Evolutionary conservation across 2,113 vertebrate genomes (phyloP).

Genomic region (Perognathus longimembris): DNA sequence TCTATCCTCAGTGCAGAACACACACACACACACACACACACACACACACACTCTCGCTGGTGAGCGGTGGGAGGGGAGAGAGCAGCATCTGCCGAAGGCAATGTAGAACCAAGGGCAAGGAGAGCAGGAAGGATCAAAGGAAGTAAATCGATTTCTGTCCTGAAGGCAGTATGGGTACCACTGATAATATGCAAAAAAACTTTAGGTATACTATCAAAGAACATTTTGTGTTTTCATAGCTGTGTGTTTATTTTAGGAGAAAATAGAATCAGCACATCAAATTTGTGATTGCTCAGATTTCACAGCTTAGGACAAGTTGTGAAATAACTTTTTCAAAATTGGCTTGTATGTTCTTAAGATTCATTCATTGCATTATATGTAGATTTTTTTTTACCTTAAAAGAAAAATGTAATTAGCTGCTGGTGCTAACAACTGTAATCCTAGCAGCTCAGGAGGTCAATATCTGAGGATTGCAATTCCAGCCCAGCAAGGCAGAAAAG

Average conservation of each 20-base stretch:
- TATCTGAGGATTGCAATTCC: too few relatives aligned
- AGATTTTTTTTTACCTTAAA: slow-evolving; percentile 17
- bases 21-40: too few relatives aligned
- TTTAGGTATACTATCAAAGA: not conserved
- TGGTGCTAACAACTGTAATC: too few relatives aligned
- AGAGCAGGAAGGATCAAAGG: not conserved
- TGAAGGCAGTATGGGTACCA: not conserved
- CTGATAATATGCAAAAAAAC: not conserved
- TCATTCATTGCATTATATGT: slow-evolving; percentile 10
- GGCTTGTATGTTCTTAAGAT: not conserved
- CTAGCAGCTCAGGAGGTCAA: too few relatives aligned
- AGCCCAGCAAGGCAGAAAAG: too few relatives aligned
- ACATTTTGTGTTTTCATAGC: not conserved
- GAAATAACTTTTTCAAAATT: slow-evolving; percentile 40
- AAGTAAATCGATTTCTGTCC: not conserved
- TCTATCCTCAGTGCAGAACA: not conserved
- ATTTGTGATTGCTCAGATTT: slow-evolving; percentile 21
- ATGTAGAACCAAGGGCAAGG: not conserved
- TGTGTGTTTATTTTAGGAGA: slow-evolving; percentile 33
- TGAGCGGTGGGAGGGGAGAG: not conserved
- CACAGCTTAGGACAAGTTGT: slow-evolving; percentile 7
- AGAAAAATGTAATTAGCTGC: not conserved
- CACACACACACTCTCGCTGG: too few relatives aligned
- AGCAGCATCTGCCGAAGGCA: not conserved
- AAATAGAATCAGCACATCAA: not conserved